phyloP scores from a whole-genome alignment of 2,113 vertebrate genomes.

The Brachirus orientalis region DNA sequence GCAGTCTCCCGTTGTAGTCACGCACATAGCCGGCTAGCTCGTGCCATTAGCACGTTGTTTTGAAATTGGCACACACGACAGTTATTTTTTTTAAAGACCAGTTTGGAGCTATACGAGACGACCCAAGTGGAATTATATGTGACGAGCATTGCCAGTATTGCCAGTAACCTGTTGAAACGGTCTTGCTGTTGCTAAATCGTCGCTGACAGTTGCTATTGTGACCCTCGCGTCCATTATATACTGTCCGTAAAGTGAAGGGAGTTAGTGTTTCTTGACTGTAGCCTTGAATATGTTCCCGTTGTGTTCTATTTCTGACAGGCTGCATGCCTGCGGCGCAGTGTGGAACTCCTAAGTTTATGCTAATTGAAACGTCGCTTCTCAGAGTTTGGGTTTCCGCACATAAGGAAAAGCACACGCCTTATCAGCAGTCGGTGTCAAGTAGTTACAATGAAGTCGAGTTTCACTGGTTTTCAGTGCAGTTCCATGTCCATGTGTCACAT shows the following conservation, averaged over 20 bases:
- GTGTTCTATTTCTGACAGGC: no score
- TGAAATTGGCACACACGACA: neutral
- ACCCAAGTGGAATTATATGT: neutral
- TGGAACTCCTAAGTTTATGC: no score
- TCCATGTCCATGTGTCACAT: neutral
- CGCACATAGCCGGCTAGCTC: neutral
- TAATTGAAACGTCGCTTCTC: no score
- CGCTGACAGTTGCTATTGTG: slow-evolving; percentile 1
- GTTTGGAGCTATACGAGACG: neutral
- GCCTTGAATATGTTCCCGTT: no score
- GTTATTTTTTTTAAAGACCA: neutral
- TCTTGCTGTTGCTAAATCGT: neutral
- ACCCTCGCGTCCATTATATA: neutral
- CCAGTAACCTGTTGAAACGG: neutral
- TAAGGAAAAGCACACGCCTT: neutral
- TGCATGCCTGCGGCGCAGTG: no score
- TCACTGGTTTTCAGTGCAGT: neutral
- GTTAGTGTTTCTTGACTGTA: neutral
- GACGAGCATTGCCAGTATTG: neutral
- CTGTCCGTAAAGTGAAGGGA: neutral
- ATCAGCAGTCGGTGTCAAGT: neutral
- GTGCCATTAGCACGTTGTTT: neutral
- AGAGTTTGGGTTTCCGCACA: neutral
- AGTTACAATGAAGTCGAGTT: neutral
- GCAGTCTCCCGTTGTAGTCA: no score